Evolutionary conservation across 1,140 invertebrate species (phyloP), one percentile per base, ranked within the genome.

Genomic region (Antheraea pernyi): DNA sequence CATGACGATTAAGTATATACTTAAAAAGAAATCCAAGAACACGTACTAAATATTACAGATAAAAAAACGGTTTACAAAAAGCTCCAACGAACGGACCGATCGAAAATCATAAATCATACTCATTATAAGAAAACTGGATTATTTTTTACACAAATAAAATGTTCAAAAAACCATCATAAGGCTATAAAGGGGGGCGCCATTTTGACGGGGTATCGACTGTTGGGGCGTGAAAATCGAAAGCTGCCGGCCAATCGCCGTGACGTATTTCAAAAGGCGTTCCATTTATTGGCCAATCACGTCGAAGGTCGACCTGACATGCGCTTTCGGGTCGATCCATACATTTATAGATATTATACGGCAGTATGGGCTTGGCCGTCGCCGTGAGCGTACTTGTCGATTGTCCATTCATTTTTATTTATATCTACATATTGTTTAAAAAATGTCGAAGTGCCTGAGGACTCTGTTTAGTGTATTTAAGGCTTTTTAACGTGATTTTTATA

Each of bases 101-200:
- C 87, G 53, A 83, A 85, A 88, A 88, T 80, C 88, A 89, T 92
- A 92, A 92, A 92, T 92, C 89, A 92, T 91, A 85, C 87, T 92
- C 89, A 92, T 92, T 92, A 92, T 91, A 88, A 89, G 82, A 80
- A 80, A 89, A 91, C 90, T 83, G 87, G 88, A 92, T 92, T 92
- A 92, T 92, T 92, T 92, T 92, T 92, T 92, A 91, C 81, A 77
- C 80, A 84, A 91, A 86, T 48, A 85, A 91, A 89, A 89, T 89
- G 86, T 82, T 89, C 86, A 92, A 91, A 92, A 91, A 91, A 90
- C 80, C 84, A 91, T 91, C 84, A 86, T 89, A 88, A 89, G 86
- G 86, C 84, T 91, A 80, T 85, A 84, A 30, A 53, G 86, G 89
- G 85, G 88, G 81, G 77, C 90, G 90, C 90, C 90, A 92, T 92